phyloP scores from a whole-genome alignment of 2,113 vertebrate species.

The Pungitius pungitius region DNA sequence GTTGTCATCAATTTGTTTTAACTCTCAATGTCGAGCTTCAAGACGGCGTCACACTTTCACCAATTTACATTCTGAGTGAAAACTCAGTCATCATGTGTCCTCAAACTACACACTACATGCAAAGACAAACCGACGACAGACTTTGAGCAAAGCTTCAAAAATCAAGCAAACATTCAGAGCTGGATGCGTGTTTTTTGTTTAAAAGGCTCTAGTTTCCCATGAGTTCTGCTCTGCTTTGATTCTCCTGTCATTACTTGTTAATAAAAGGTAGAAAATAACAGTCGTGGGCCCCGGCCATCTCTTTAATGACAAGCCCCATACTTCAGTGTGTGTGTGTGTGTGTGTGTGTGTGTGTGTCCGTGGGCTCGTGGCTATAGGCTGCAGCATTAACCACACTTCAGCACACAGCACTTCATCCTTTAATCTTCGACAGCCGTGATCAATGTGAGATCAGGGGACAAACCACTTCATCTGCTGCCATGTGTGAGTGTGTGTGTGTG shows the following conservation, averaged over 20 bases:
- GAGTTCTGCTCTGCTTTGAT: constrained; percentile 60
- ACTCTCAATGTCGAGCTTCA: constrained; percentile 21
- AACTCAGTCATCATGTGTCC: constrained; percentile 21
- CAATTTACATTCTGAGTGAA: constrained; percentile 20
- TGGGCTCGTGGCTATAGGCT: constrained; percentile 27
- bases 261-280: constrained; percentile 80
- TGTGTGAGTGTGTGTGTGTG: constrained; percentile 8
- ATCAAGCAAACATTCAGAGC: constrained; percentile 44
- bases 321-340: constrained; percentile 43
- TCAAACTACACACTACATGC: constrained; percentile 30
- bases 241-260: constrained; percentile 77
- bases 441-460: constrained; percentile 64
- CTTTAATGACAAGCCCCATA: constrained; percentile 63
- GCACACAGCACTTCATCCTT: constrained; percentile 43
- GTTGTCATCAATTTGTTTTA: background rate
- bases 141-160: constrained; percentile 55
- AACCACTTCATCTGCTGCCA: constrained; percentile 52
- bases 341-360: constrained; percentile 44
- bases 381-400: constrained; percentile 38
- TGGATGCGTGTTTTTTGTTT: constrained; percentile 14
- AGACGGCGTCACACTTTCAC: constrained; percentile 18
- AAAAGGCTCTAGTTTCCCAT: constrained; percentile 34
- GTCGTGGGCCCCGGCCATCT: constrained; percentile 59
- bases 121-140: constrained; percentile 52
- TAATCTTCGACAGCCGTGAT: constrained; percentile 63